A percentile compares a stretch with the other conserved stretches of the same genome.
These are phyloP conservation scores for Musca vetustissima DNA, from an alignment of 1,140 invertebrate species.

Conservation along the genomic window DNA sequence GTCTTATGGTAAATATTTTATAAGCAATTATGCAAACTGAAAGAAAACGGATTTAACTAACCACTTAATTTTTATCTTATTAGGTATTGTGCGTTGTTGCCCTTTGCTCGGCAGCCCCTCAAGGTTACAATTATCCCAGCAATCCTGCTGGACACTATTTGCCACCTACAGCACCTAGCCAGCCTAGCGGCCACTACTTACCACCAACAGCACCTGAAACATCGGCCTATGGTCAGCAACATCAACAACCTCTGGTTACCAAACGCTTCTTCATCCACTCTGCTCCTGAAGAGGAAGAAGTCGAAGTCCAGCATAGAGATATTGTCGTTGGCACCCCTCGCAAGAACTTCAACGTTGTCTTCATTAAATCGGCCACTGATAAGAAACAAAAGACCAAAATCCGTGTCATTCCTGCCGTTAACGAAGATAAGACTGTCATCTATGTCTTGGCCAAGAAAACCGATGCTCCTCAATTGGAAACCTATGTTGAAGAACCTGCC, in stretches of 20 bases:
- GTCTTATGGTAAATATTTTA: slow-evolving; percentile 25
- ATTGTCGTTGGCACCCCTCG: slow-evolving; percentile 57
- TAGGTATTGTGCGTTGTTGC: slow-evolving; percentile 25
- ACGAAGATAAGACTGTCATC: slow-evolving; percentile 79
- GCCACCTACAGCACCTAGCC: neutral
- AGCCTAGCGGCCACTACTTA: slow-evolving; percentile 17
- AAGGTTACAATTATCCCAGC: slow-evolving; percentile 27
- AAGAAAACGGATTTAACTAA: slow-evolving; percentile 6
- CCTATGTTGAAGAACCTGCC: slow-evolving; percentile 24
- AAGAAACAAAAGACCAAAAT: slow-evolving; percentile 62
- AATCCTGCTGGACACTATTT: slow-evolving; percentile 17
- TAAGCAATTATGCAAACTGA: neutral
- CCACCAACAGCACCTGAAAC: neutral
- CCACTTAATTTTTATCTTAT: neutral
- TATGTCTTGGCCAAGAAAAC: slow-evolving; percentile 74
- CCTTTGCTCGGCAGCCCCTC: slow-evolving; percentile 20
- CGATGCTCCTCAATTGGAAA: slow-evolving; percentile 25
- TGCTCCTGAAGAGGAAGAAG: slow-evolving; percentile 32
- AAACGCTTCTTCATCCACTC: slow-evolving; percentile 33
- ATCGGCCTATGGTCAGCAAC: neutral
- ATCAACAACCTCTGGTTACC: slow-evolving; percentile 27
- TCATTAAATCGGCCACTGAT: slow-evolving; percentile 75
- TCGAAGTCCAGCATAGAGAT: slow-evolving; percentile 4
- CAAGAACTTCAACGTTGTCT: slow-evolving; percentile 81
- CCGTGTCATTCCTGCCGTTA: slow-evolving; percentile 63